Conservation (phyloP, 1,140 invertebrate genomes). For the Dendrolimus kikuchii region DNA sequence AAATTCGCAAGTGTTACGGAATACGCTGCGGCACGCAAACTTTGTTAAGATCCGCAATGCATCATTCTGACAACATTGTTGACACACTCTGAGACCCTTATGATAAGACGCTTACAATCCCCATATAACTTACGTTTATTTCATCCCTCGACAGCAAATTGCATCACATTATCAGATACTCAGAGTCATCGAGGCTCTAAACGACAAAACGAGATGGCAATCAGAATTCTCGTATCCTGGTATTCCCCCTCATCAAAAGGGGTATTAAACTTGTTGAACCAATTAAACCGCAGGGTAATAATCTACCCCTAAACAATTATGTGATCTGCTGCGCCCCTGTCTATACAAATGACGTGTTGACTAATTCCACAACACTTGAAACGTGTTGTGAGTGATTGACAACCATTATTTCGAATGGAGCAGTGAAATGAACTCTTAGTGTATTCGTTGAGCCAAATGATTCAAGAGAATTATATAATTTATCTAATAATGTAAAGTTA, state of each 20-base stretch:
- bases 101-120: no score
- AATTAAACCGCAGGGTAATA: constrained; percentile 55
- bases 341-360: constrained; percentile 46
- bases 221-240: constrained; percentile 25
- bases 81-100: not conserved
- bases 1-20: constrained; percentile 3
- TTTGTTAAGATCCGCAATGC: constrained; percentile 38
- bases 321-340: constrained; percentile 41
- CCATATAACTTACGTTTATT: no score
- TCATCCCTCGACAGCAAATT: no score
- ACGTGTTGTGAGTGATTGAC: not conserved
- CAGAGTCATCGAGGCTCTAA: not conserved
- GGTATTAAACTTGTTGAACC: constrained; percentile 57
- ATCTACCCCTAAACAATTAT: constrained; percentile 61
- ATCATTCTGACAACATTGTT: constrained; percentile 25
- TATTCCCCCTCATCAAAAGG: constrained; percentile 38
- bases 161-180: no score
- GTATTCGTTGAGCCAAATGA: not conserved
- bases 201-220: constrained; percentile 6
- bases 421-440: not conserved
- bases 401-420: not conserved
- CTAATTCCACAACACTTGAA: constrained; percentile 26
- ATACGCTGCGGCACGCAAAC: constrained; percentile 26
- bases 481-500: no score
- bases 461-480: no score